These are phyloP conservation scores for Pogonocichla stellata DNA, from an alignment of 2,113 vertebrate species.

Conservation along the genomic window DNA sequence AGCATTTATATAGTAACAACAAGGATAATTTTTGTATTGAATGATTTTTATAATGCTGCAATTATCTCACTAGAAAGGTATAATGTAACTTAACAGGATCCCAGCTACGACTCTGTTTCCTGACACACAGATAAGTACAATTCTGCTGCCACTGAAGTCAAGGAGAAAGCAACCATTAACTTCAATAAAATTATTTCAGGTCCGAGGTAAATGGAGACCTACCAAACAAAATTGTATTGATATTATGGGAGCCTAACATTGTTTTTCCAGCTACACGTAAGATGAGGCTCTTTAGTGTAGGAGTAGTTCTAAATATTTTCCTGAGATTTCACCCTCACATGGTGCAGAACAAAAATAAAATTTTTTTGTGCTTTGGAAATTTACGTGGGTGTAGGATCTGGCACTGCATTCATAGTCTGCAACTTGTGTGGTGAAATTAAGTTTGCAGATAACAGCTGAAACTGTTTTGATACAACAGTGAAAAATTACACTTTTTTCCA, in stretches of 20 bases:
- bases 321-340: not conserved
- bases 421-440: not conserved
- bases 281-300: not conserved
- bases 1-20: conserved; percentile 54
- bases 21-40: conserved; percentile 57
- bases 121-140: conserved; percentile 23
- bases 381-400: not conserved
- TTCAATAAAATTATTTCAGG: conserved; percentile 32
- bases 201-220: conserved; percentile 41
- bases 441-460: not conserved
- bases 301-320: not conserved
- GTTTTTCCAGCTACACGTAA: not conserved
- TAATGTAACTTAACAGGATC: conserved; percentile 60
- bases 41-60: conserved; percentile 52
- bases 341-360: not conserved
- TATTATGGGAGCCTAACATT: not conserved
- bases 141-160: conserved; percentile 23
- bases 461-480: not conserved
- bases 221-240: conserved; percentile 4
- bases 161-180: conserved; percentile 54
- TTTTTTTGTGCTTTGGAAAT: not conserved
- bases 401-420: not conserved
- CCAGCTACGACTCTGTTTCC: not conserved
- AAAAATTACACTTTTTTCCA: not conserved
- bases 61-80: conserved; percentile 64